Base-by-base conservation (phyloP, 35 echinoderm and acorn worm genomes). In the Ptychodera flava region DNA sequence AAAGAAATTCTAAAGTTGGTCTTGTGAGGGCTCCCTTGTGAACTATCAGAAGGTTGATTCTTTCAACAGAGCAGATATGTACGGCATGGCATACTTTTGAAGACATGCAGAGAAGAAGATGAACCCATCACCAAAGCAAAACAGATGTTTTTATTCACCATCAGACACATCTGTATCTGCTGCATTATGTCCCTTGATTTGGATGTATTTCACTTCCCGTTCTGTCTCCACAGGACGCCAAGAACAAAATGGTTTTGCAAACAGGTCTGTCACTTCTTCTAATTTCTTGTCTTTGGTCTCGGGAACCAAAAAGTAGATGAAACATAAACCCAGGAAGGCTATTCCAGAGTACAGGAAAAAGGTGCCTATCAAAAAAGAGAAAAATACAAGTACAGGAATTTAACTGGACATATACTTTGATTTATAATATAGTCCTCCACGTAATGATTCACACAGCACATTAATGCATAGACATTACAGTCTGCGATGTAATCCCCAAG, bases 241-340 rank as follows among this genome's bases (percentile, higher is more conserved):
- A 1, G 37, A 10, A 16, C 34, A 16, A 2, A 33, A 83, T 15
- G 96, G 96, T 16, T 89, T 35, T 10, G 37, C 79, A 84, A 99
- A 99, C 22, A 99, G 76, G 0, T 90, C 33, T 22, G 85, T 87
- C 10, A 99, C 91, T 30, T 99, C 90, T 81, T 99, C 96, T 0
- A 99, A 83, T 1, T 53, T 85, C 38, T 80, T 90, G 29, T 90
- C 96, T 86, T 99, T 99, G n/a, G 96, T 99, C 79, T 99, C 96
- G 0, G 96, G 96, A 0, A 99, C 83, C 27, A 90, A 87, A 28
- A 89, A 38, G 78, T 80, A 90, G 0, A 99, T 88, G 77, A 99
- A 94, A 28, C 94, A 30, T 14, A 94, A 36, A 1, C 96, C 96
- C 1, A 87, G 31, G 16, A 92, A 31, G 32, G 87, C 89, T 35